Base-by-base conservation (phyloP, 1,140 invertebrate genomes). In the Brachionus manjavacas region DNA sequence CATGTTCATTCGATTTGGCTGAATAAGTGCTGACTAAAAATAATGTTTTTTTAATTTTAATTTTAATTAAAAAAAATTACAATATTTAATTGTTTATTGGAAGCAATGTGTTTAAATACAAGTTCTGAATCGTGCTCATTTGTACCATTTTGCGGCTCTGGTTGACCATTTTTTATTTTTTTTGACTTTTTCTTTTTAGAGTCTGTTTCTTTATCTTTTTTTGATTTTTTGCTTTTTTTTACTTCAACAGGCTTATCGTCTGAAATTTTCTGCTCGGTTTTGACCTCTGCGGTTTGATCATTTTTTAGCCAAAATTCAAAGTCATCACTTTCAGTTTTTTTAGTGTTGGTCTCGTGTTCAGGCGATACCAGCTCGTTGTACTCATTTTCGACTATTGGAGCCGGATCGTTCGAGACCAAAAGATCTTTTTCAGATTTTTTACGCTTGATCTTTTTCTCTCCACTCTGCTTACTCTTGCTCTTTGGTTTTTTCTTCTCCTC, bases 71-170 rank as follows among this genome's bases (percentile, higher is more conserved):
- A 4, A 35, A 20, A 14, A 23, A 28, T 81, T 81, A 81, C 79
- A 68, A 81, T 81, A 23, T 81, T 81, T 23, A 81, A 16, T 31
- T 81, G 52, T 35, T 68, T 81, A 64, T 68, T 81, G 25, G 79
- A 81, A 60, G 49, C 31, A 14, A 81, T 20, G n/a, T 35, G 79
- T 64, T 81, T 60, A 20, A 46, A 64, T 49, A 49, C 46, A 23
- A 7, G 16, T 28, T 76, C 49, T 49, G 35, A 46, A n/a, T 81
- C 79, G 31, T 23, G 2, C 1, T 9, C n/a, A n/a, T 81, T n/a
- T 52, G 49, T 68, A 39, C 25, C n/a, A 28, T 64, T 25, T 4
- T 20, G 9, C 16, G 11, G 8, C 3, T 41, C 46, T 25, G 9
- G 28, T 1, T 81, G 52, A 20, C 16, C 52, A 20, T 41, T 81